Evolutionary conservation across 2,797 vertebrate species (phyloP), one percentile per base, ranked within the genome.

Genomic region (Anabacerthia variegaticeps): DNA sequence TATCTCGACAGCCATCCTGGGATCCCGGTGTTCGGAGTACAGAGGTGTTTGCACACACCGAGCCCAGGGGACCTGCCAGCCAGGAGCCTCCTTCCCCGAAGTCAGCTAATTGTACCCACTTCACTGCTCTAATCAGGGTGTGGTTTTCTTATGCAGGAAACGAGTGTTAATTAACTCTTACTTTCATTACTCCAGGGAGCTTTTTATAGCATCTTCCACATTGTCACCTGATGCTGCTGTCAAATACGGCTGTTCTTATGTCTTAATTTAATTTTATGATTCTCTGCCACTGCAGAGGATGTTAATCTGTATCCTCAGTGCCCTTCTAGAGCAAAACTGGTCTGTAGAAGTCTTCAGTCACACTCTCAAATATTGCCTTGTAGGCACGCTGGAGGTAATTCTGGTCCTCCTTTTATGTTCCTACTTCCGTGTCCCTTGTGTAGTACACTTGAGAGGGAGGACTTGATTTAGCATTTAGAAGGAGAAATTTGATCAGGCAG

Each of bases 151-250:
- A 12, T 44, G 44, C 22, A 86, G 71, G 88, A 95, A 89, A 72
- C 28, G 44, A 48, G 22, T 58, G 20, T 93, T 96, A 97, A 96
- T 96, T 94, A 95, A 90, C 85, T 96, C 91, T 82, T 91, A 41
- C 27, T 88, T 92, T 87, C 44, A 20, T 92, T 93, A 43, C 95
- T 89, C 86, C 65, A 24, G 94, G 92, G 96, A 86, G 72, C 93
- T 76, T 46, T 88, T 96, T 91, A 93, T 73, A 52, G 74, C 90
- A 71, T 88, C 51, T 87, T 14, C 66, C 72, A 37, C 23, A 2
- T 49, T 89, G 77, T 80, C 58, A 55, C 79, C 74, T 54, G 81
- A 66, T 93, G 91, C 71, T 73, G 37, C 63, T 85, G 72, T 87
- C 87, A 92, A 90, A 88, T 80, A 39, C 3, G 10, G 52, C 74